A percentile compares a stretch with the other conserved stretches of the same genome.
These are phyloP conservation scores for Heteropelma amictum DNA, from an alignment of 2,888 invertebrate species.

Conservation along the genomic window DNA sequence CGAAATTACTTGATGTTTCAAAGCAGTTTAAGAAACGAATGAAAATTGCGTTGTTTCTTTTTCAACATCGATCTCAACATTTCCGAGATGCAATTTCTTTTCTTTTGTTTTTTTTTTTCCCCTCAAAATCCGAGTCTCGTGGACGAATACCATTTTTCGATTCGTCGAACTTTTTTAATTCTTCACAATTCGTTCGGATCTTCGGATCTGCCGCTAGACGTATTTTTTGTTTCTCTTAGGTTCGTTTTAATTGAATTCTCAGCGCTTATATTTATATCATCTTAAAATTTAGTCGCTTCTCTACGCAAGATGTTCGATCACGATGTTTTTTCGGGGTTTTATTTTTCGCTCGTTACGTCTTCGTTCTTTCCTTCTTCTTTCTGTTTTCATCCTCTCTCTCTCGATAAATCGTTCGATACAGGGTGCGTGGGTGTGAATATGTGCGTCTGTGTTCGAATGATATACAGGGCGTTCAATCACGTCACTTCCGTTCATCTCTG, in stretches of 20 bases:
- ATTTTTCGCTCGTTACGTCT: slow-evolving; percentile 28
- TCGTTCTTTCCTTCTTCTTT: slow-evolving; percentile 34
- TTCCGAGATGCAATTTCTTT: slow-evolving; percentile 15
- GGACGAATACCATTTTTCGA: no score
- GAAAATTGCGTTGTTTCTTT: background rate
- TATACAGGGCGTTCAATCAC: no score
- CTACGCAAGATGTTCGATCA: slow-evolving; percentile 28
- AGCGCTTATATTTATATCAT: no score
- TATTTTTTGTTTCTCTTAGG: slow-evolving; percentile 15
- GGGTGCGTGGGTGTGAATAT: slow-evolving; percentile 11
- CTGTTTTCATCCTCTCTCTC: background rate
- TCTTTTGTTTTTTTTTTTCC: background rate
- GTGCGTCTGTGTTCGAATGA: background rate
- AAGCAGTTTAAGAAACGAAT: background rate
- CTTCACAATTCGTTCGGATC: slow-evolving; percentile 29
- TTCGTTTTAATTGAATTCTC: slow-evolving; percentile 36
- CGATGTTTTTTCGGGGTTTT: slow-evolving; percentile 22
- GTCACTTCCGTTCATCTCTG: background rate
- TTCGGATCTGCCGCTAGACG: slow-evolving; percentile 37
- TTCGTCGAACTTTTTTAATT: slow-evolving; percentile 49
- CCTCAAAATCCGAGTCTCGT: slow-evolving; percentile 30
- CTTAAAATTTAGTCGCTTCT: slow-evolving; percentile 33
- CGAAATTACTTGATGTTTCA: background rate
- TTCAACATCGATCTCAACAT: slow-evolving; percentile 10
- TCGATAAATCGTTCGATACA: slow-evolving; percentile 41